These are phyloP conservation scores for Sanderia malayensis DNA, from an alignment of 30 jellyfish, hydroid and myxozoan genomes.

Conservation along the genomic window DNA sequence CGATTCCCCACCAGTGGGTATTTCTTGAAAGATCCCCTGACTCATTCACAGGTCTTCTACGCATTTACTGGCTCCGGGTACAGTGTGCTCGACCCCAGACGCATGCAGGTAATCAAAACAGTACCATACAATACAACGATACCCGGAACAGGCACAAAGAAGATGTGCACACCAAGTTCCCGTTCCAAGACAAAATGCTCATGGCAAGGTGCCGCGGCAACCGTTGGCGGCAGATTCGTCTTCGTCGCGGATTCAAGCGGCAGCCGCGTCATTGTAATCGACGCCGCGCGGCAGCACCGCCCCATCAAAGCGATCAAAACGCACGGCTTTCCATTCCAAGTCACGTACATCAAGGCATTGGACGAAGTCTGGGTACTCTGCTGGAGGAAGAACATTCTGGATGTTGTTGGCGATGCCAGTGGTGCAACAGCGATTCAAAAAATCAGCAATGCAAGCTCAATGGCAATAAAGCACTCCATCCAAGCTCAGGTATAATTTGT, in stretches of 20 bases:
- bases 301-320: slow-evolving; percentile 45
- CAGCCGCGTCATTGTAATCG: slow-evolving; percentile 24
- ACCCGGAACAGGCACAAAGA: slow-evolving; percentile 10
- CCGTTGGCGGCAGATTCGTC: neutral
- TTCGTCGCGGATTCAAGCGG: slow-evolving; percentile 33
- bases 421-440: slow-evolving; percentile 11
- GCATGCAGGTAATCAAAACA: neutral
- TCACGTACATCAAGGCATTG: slow-evolving; percentile 26
- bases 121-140: neutral
- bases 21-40: too few relatives aligned
- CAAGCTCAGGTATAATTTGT: slow-evolving; percentile 13
- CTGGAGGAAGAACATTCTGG: slow-evolving; percentile 34
- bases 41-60: slow-evolving; percentile 6
- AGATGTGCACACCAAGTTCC: slow-evolving; percentile 10
- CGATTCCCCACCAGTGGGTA: too few relatives aligned
- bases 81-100: neutral
- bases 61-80: slow-evolving; percentile 18
- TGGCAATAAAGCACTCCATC: slow-evolving; percentile 12
- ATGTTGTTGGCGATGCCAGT: slow-evolving; percentile 32
- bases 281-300: slow-evolving; percentile 8
- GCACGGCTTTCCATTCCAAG: slow-evolving; percentile 32
- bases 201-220: slow-evolving; percentile 16
- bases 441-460: slow-evolving; percentile 1
- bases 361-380: slow-evolving; percentile 60
- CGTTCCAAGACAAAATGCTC: slow-evolving; percentile 9